These are phyloP conservation scores for Lepidochrysops patricia DNA, from an alignment of 2,888 invertebrate genomes.

Conservation along the genomic window DNA sequence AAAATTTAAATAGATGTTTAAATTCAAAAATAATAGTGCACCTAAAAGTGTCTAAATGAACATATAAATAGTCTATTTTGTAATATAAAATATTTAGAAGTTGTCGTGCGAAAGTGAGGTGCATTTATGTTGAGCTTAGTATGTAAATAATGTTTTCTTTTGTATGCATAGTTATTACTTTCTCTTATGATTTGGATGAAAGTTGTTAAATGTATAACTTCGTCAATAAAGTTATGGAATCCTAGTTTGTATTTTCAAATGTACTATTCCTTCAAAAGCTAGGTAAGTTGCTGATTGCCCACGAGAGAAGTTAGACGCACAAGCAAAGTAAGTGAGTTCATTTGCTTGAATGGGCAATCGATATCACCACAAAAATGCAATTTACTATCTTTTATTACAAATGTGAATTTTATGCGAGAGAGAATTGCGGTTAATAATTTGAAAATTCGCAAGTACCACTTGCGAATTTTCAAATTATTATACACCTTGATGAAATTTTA, in stretches of 20 bases:
- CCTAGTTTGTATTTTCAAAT: conserved; percentile 9
- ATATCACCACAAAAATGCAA: too few species aligned
- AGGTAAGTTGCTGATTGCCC: too few species aligned
- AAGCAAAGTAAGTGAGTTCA: too few species aligned
- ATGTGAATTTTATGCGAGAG: too few species aligned
- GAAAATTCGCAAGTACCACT: too few species aligned
- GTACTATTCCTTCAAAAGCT: too few species aligned
- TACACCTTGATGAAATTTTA: too few species aligned
- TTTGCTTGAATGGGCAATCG: too few species aligned
- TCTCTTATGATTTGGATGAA: conserved; percentile 35
- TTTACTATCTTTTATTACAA: too few species aligned
- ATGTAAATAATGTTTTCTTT: conserved; percentile 59
- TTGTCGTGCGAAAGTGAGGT: conserved; percentile 4
- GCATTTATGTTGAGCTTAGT: conserved; percentile 42
- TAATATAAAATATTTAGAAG: conserved; percentile 11
- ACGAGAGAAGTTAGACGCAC: too few species aligned
- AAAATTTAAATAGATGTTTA: neutral
- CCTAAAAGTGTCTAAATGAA: conserved; percentile 3
- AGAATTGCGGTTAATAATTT: too few species aligned
- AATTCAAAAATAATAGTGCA: neutral
- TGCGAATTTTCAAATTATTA: too few species aligned
- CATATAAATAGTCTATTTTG: conserved; percentile 13
- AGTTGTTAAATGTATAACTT: conserved; percentile 31
- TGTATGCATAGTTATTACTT: conserved; percentile 50
- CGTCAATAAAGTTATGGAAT: conserved; percentile 35